phyloP scores from a whole-genome alignment of 2,888 invertebrate genomes.

The Tillus elongatus region DNA sequence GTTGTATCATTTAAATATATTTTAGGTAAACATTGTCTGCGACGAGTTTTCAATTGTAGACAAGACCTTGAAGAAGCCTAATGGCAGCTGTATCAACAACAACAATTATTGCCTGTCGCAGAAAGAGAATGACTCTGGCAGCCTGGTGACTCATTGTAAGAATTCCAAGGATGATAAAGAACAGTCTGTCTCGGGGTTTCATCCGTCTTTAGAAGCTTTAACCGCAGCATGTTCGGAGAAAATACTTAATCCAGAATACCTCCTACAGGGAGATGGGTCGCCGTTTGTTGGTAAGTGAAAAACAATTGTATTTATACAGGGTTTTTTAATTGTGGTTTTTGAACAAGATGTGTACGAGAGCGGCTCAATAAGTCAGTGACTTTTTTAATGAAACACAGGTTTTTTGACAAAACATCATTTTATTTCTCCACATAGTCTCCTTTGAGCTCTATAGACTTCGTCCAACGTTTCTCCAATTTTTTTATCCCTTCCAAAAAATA shows the following conservation, averaged over 20 bases:
- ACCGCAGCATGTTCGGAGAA: constrained; percentile 74
- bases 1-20: neutral
- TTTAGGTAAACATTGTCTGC: constrained; percentile 58
- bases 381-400: too few relatives aligned
- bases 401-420: too few relatives aligned
- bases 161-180: constrained; percentile 42
- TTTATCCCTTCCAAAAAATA: too few relatives aligned
- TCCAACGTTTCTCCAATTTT: too few relatives aligned
- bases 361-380: too few relatives aligned
- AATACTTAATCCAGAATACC: constrained; percentile 68
- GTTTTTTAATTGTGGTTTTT: constrained; percentile 8
- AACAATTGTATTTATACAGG: neutral
- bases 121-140: constrained; percentile 40
- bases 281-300: constrained; percentile 51
- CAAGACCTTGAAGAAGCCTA: constrained; percentile 29
- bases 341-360: too few relatives aligned
- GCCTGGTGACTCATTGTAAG: constrained; percentile 46
- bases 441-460: too few relatives aligned
- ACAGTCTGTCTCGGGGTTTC: constrained; percentile 31
- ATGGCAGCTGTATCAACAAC: constrained; percentile 40
- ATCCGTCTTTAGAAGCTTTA: constrained; percentile 56
- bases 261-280: constrained; percentile 63
- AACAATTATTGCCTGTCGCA: constrained; percentile 42
- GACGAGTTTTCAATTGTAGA: constrained; percentile 44
- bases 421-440: too few relatives aligned